Percentiles rank a stretch among this genome's conserved stretches.
These are phyloP conservation scores for Clarias batrachus DNA, from an alignment of 2,113 vertebrate species.

Conservation along the genomic window DNA sequence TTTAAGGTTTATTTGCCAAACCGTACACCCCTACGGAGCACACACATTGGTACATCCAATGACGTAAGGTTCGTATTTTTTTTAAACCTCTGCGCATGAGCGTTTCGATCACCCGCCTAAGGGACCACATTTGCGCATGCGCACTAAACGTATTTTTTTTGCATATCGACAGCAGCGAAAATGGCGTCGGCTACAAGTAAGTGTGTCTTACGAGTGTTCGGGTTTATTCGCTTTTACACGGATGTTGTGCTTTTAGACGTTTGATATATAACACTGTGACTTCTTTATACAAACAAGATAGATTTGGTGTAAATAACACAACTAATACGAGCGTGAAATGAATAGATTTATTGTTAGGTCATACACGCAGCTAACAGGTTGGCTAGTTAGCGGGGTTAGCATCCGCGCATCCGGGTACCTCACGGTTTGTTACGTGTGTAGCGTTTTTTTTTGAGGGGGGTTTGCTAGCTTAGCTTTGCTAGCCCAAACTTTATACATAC, in stretches of 20 bases:
- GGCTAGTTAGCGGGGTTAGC: neutral
- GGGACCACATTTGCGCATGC: neutral
- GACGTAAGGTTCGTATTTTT: too few species aligned
- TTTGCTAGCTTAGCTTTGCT: too few species aligned
- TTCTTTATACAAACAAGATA: neutral
- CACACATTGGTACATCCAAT: neutral
- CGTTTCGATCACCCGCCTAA: neutral
- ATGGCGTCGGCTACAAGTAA: slow-evolving; percentile 75
- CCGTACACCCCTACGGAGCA: neutral
- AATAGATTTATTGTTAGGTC: neutral
- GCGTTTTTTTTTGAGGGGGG: too few species aligned
- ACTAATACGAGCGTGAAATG: neutral
- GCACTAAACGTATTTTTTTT: neutral
- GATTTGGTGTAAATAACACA: too few species aligned
- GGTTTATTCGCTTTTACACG: neutral
- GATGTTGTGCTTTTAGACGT: neutral
- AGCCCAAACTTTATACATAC: too few species aligned
- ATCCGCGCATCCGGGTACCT: neutral
- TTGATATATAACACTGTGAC: fast-evolving
- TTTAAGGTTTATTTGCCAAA: neutral
- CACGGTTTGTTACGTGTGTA: too few species aligned
- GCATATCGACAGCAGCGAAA: neutral
- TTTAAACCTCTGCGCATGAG: neutral
- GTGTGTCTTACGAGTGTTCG: slow-evolving; percentile 31
- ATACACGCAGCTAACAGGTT: neutral